These are phyloP conservation scores for Dicrurus megarhynchus DNA, from an alignment of 2,113 vertebrate species.

Conservation along the genomic window DNA sequence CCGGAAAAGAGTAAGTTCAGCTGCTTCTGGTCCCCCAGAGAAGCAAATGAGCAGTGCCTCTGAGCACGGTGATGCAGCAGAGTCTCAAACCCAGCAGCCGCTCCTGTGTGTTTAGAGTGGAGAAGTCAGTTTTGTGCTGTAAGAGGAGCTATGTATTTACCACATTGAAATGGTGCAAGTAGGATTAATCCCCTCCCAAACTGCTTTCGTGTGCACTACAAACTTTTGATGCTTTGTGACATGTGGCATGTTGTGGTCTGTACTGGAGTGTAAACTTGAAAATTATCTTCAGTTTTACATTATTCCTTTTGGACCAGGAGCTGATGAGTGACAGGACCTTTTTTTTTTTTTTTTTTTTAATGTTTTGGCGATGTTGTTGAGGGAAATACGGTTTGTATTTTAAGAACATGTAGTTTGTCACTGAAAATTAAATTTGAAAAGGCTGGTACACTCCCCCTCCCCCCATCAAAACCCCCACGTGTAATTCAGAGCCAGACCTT, in stretches of 20 bases:
- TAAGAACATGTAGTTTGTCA: not conserved
- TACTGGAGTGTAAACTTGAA: not conserved
- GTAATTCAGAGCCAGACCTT: not conserved
- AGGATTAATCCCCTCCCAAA: not conserved
- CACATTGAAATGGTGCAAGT: not conserved
- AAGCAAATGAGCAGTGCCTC: not conserved
- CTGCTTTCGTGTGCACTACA: not conserved
- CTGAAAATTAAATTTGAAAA: not conserved
- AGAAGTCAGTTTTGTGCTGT: not conserved
- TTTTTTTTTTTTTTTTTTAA: not conserved
- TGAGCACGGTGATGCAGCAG: not conserved
- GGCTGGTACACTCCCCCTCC: not conserved
- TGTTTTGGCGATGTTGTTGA: not conserved
- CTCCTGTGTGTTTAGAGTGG: fast-evolving
- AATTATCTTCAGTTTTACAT: not conserved
- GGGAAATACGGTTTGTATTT: not conserved
- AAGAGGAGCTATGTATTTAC: not conserved
- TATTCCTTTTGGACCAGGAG: not conserved
- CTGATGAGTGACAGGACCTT: not conserved
- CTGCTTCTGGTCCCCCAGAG: not conserved
- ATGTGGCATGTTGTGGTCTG: not conserved
- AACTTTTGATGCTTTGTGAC: not conserved
- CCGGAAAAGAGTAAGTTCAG: not conserved
- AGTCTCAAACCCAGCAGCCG: not conserved
- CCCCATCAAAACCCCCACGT: not conserved